Percentiles rank a stretch among this genome's conserved stretches.
Conservation (phyloP, 2,113 vertebrate species). For the Axis porcinus region DNA sequence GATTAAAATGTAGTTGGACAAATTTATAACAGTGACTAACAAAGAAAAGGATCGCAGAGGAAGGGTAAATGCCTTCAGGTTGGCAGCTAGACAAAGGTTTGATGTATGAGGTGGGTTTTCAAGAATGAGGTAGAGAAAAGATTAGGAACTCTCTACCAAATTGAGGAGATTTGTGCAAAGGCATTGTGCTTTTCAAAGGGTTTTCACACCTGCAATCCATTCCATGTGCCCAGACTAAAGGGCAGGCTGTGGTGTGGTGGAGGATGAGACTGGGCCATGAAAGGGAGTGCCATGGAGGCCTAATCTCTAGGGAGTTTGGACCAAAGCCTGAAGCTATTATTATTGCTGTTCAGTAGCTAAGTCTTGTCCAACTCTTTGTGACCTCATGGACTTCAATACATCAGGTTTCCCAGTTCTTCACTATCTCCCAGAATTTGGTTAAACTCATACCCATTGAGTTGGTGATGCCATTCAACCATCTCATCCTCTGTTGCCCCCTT, state of each 20-base stretch:
- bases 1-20: neutral
- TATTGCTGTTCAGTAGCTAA: neutral
- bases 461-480: neutral
- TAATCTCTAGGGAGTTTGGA: neutral
- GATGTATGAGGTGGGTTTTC: neutral
- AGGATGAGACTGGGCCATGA: neutral
- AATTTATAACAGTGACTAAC: neutral
- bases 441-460: neutral
- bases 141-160: neutral
- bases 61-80: neutral
- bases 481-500: neutral
- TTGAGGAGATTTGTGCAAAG: neutral
- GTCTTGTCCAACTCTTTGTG: neutral
- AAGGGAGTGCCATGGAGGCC: rapidly evolving
- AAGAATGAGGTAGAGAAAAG: neutral
- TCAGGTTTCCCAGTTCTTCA: neutral
- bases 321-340: neutral
- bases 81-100: neutral
- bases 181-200: neutral
- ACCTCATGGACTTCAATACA: neutral
- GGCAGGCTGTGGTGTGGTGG: rapidly evolving
- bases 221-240: neutral
- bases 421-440: neutral
- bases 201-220: neutral
- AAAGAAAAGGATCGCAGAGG: neutral